These are phyloP conservation scores for Drosophila melanosoma DNA, from an alignment of 2,888 invertebrate genomes.

Conservation along the genomic window DNA sequence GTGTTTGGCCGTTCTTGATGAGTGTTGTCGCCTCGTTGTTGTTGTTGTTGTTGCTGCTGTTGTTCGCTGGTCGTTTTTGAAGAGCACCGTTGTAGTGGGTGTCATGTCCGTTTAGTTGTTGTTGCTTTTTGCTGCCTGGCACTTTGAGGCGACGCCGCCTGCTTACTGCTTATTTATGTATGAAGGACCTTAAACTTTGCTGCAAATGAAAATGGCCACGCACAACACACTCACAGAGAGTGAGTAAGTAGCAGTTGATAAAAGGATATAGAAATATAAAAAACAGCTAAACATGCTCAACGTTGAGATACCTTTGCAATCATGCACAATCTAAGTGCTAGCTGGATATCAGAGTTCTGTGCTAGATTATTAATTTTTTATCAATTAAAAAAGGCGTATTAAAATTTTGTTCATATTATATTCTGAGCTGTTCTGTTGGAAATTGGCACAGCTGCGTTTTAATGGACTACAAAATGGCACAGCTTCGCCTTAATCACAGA, in stretches of 20 bases:
- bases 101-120: slow-evolving; percentile 76
- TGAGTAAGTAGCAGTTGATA: slow-evolving; percentile 19
- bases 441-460: neutral
- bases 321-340: neutral
- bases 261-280: slow-evolving; percentile 15
- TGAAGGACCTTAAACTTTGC: slow-evolving; percentile 81
- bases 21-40: slow-evolving; percentile 63
- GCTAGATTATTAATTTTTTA: neutral
- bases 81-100: slow-evolving; percentile 73
- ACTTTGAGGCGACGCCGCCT: slow-evolving; percentile 73
- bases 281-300: neutral
- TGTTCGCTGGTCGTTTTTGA: slow-evolving; percentile 62
- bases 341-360: neutral
- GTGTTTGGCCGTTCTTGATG: slow-evolving; percentile 77
- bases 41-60: slow-evolving; percentile 53
- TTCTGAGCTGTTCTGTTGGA: neutral
- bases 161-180: slow-evolving; percentile 79
- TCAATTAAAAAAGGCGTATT: neutral
- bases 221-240: slow-evolving; percentile 18
- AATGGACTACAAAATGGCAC: slow-evolving; percentile 24
- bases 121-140: slow-evolving; percentile 48
- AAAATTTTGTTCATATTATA: neutral
- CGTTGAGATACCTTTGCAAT: neutral
- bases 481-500: slow-evolving; percentile 70
- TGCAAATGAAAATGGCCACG: slow-evolving; percentile 73